Conservation (phyloP, 2,113 vertebrate genomes). For the Menidia beryllina region DNA sequence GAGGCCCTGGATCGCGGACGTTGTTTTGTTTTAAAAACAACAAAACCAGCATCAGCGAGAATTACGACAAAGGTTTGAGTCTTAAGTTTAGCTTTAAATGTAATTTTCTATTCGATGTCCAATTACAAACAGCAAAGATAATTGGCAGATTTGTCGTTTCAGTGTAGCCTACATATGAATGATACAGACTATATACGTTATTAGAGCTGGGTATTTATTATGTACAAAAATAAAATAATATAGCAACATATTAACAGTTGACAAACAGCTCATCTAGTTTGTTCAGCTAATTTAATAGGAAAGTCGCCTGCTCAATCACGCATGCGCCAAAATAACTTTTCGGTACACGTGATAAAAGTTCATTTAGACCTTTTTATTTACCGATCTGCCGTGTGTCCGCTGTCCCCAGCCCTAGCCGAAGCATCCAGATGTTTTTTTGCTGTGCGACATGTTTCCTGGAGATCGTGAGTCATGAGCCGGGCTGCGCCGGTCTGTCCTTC, state of each 20-base stretch:
- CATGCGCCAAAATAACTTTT: slow-evolving; percentile 47
- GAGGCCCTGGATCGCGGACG: slow-evolving; percentile 25
- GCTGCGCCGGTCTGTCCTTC: slow-evolving; percentile 68
- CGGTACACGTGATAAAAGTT: slow-evolving; percentile 63
- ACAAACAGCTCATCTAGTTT: not conserved
- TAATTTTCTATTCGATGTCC: too few relatives aligned
- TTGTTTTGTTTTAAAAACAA: not conserved
- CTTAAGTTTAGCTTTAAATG: too few relatives aligned
- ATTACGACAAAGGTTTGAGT: too few relatives aligned
- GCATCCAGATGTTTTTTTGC: slow-evolving; percentile 73
- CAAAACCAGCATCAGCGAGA: not conserved
- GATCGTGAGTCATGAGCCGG: slow-evolving; percentile 54
- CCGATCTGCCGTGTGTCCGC: slow-evolving; percentile 68
- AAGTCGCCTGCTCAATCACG: slow-evolving; percentile 11
- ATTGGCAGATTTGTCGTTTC: too few relatives aligned
- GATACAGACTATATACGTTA: too few relatives aligned
- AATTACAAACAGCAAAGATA: too few relatives aligned
- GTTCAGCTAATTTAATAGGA: slow-evolving; percentile 7
- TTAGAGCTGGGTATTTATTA: too few relatives aligned
- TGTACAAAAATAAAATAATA: slow-evolving; percentile 2
- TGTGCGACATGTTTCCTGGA: slow-evolving; percentile 75
- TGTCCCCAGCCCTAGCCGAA: slow-evolving; percentile 40
- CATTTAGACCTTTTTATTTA: slow-evolving; percentile 74
- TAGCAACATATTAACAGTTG: slow-evolving; percentile 13
- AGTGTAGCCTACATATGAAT: too few relatives aligned